Base-by-base conservation (phyloP, 2,888 invertebrate species). In the Danaus chrysippus region DNA sequence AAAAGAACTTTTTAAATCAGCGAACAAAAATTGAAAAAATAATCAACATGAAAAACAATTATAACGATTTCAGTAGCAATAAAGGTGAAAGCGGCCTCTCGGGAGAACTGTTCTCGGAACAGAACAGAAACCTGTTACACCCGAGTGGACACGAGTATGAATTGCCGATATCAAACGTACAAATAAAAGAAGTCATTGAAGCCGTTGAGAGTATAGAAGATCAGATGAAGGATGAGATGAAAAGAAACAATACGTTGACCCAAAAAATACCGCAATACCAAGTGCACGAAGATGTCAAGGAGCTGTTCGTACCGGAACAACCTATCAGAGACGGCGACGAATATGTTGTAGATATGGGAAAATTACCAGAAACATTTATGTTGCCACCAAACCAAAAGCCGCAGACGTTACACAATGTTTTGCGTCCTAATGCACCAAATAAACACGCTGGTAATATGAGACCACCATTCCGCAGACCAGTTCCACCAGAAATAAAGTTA, bases 31-130 rank as follows among this genome's bases (percentile, higher is more conserved):
- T 84, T 56, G 82, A 86, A 70, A 89, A 89, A 83, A 85, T 87
- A 77, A 87, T 86, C 82, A 86, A 90, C 78, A 84, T 83, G 84
- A 87, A 89, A 82, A 76, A 77, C 71, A 82, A 83, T 86, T 87
- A 88, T 88, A 81, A 88, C 86, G 80, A 86, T 89, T 90, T 90
- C 90, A 90, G 89, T 87, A 88, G 83, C 76, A 63, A 71, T 74
- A 88, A 79, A 64, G 75, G 70, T 60, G 76, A 74, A 64, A 71
- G 74, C 75, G 77, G 79, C 69, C 81, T 83, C 70, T 77, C 78
- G 68, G 83, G 85, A 63, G 85, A 84, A 70, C 74, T 80, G 67
- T 81, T 76, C 69, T 69, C 71, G 58, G 71, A 70, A 64, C 67
- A 74, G 59, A 71, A 74, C 66, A 74, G 76, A 70, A 76, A 75